A percentile compares a stretch with the other conserved stretches of the same genome.
These are phyloP conservation scores for Carapus acus DNA, from an alignment of 2,797 vertebrate species.

Conservation along the genomic window DNA sequence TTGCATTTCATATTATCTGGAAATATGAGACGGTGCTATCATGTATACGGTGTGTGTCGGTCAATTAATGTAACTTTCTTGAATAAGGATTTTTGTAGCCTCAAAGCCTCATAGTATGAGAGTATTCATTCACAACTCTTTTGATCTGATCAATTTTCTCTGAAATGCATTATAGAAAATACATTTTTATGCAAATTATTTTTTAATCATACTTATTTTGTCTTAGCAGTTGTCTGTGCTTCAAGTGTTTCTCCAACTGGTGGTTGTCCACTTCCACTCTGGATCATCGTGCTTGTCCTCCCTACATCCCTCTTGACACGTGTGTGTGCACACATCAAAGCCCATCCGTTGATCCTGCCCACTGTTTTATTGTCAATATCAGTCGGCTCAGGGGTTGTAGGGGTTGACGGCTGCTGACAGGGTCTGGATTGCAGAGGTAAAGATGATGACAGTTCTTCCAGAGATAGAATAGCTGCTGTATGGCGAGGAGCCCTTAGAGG, in stretches of 20 bases:
- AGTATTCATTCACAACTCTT: too few relatives aligned
- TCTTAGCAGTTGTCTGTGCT: too few relatives aligned
- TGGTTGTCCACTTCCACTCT: conserved; percentile 21
- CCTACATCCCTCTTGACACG: conserved; percentile 42
- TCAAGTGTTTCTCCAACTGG: conserved; percentile 34
- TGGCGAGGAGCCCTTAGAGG: conserved; percentile 58
- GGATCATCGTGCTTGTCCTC: conserved; percentile 36
- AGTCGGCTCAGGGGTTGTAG: conserved; percentile 46
- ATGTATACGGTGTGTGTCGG: too few relatives aligned
- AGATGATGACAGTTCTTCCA: conserved; percentile 58
- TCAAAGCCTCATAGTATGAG: too few relatives aligned
- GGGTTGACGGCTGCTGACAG: conserved; percentile 60
- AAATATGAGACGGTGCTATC: too few relatives aligned
- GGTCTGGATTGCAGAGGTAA: conserved; percentile 55
- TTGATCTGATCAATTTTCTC: too few relatives aligned
- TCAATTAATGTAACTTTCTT: too few relatives aligned
- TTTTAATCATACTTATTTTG: too few relatives aligned
- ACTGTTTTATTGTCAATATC: conserved; percentile 69
- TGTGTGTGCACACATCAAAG: conserved; percentile 42
- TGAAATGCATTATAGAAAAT: too few relatives aligned
- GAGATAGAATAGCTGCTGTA: conserved; percentile 58
- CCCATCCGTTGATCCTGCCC: conserved; percentile 42
- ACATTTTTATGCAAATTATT: too few relatives aligned
- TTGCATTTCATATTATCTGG: too few relatives aligned
- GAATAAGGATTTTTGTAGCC: too few relatives aligned